Base-by-base conservation (phyloP, 2,888 invertebrate genomes). In the Macropis europaea region DNA sequence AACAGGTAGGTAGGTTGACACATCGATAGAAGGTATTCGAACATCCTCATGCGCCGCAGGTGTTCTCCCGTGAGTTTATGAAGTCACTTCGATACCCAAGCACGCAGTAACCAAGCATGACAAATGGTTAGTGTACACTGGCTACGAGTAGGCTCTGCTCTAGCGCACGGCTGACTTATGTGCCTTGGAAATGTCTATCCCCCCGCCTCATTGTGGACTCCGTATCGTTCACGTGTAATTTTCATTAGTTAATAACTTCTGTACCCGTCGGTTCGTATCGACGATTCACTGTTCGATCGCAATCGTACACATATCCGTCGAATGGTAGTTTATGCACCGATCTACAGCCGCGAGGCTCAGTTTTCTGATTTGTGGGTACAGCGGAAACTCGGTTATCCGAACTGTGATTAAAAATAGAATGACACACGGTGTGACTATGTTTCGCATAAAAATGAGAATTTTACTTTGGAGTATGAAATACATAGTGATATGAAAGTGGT, bases 111-210 rank as follows among this genome's bases (percentile, higher is more conserved):
- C 68, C 76, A 78, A 81, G 56, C 81, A 76, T 76, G 81, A 81
- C 78, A 81, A 81, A 78, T 78, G 76, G 71, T 76, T 81, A 61
- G 73, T 69, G 76, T 76, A 73, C 71, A 72, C 70, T 76, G 74
- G 62, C 62, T 59, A 57, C 32, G 68, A 71, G 68, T 60, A 34
- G 50, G 26, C 66, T 50, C 47, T 60, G 64, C 32, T 62, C 66
- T 71, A 67, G 45, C 68, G 48, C 48, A 48, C 52, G 47, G 28
- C 38, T 52, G 57, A 63, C 67, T 76, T 56, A 63, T 64, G 60
- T 48, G 56, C 43, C 64, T 75, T 61, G 60, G 60, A 59, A 70
- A 64, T 34, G 76, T 67, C 52, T 63, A 42, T 45, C 48, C 48
- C 54, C 53, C 68, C 63, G 36, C 36, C 43, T 47, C 61, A 57